Conservation (phyloP, 2,113 vertebrate species). For the Platanista minor region DNA sequence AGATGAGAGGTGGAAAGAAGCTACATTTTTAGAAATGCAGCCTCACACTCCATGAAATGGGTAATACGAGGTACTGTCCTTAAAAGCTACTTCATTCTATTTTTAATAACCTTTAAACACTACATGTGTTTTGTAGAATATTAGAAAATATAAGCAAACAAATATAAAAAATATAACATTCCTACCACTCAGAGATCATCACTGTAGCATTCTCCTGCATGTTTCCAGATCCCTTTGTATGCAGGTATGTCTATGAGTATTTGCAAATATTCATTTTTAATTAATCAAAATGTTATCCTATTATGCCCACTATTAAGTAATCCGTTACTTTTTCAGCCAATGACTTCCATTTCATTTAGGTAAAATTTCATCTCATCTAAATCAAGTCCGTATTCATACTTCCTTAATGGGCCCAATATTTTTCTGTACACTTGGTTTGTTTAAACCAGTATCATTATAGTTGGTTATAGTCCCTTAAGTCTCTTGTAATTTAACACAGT, state of each 20-base stretch:
- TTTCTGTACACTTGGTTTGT: neutral
- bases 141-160: neutral
- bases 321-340: neutral
- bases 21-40: conserved; percentile 65
- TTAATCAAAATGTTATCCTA: neutral
- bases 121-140: conserved; percentile 3
- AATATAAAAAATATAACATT: neutral
- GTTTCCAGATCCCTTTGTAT: neutral
- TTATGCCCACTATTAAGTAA: neutral
- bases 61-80: conserved; percentile 69
- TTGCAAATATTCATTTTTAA: conserved; percentile 23
- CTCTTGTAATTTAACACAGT: conserved; percentile 30
- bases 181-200: neutral
- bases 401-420: neutral
- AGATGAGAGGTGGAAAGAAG: conserved; percentile 54
- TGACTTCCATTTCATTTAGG: conserved; percentile 18
- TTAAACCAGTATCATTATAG: neutral
- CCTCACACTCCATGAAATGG: conserved; percentile 56
- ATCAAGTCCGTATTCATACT: neutral
- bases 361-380: conserved; percentile 11
- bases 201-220: neutral
- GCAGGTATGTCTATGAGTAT: neutral
- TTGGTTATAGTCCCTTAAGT: conserved; percentile 18
- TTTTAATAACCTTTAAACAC: conserved; percentile 14
- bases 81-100: conserved; percentile 66